A percentile compares a stretch with the other conserved stretches of the same genome.
phyloP scores from a whole-genome alignment of 2,888 invertebrate genomes.

The Sinhomidia bicolor region DNA sequence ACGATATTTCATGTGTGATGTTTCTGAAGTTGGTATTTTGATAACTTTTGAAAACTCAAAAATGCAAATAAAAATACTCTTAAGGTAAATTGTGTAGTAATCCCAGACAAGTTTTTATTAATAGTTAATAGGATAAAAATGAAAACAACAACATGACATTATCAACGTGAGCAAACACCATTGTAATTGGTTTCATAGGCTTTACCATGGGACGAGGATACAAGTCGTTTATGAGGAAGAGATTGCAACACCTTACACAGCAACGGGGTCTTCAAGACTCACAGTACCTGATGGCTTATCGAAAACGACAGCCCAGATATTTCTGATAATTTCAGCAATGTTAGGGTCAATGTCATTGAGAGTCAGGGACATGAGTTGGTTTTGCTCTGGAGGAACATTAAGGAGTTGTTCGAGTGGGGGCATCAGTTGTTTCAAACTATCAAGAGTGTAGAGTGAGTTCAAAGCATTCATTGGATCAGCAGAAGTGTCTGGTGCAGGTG shows the following conservation, averaged over 20 bases:
- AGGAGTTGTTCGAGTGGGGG: neutral
- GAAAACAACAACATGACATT: conserved; percentile 43
- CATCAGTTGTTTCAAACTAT: neutral
- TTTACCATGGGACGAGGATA: neutral
- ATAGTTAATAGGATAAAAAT: neutral
- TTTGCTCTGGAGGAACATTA: neutral
- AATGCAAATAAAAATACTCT: no score
- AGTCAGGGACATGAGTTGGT: neutral
- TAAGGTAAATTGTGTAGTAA: neutral
- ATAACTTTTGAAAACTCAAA: no score
- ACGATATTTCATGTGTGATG: no score
- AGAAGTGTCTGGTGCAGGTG: neutral
- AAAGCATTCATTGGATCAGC: neutral
- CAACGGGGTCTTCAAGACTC: neutral
- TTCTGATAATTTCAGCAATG: neutral
- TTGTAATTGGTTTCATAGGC: neutral
- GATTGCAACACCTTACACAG: neutral
- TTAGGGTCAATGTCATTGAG: no score
- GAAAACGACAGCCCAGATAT: neutral
- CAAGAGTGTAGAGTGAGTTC: neutral
- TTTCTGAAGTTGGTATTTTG: no score
- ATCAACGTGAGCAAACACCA: conserved; percentile 23
- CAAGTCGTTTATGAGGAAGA: neutral
- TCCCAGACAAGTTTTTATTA: conserved; percentile 59
- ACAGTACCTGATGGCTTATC: neutral